Percentiles rank a stretch among this genome's conserved stretches.
Evolutionary conservation across 2,797 vertebrate genomes (phyloP).

Genomic region (Alcedo quadribrachys): DNA sequence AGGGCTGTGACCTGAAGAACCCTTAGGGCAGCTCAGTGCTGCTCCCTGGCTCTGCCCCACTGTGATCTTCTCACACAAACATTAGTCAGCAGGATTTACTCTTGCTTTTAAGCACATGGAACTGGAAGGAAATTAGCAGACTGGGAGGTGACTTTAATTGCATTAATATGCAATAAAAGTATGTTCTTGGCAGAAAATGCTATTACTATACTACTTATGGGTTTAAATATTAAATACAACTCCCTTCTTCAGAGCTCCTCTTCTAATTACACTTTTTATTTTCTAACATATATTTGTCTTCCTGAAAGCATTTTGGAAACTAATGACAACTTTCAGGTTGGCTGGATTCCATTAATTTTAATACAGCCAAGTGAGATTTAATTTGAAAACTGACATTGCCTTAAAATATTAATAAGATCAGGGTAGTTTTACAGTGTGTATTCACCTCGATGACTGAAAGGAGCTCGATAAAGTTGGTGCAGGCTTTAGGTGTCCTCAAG

Average conservation of each 20-base stretch:
- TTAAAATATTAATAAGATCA: constrained; percentile 68
- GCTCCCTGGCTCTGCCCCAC: neutral
- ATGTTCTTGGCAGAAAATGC: constrained; percentile 27
- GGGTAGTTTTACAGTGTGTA: constrained; percentile 1
- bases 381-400: constrained; percentile 66
- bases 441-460: constrained; percentile 7
- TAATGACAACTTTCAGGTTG: constrained; percentile 60
- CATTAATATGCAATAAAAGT: constrained; percentile 62
- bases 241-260: neutral
- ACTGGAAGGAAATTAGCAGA: constrained; percentile 48
- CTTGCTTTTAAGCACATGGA: constrained; percentile 9
- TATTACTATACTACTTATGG: constrained; percentile 8
- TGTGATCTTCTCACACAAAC: neutral
- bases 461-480: neutral
- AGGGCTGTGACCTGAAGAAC: neutral
- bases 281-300: constrained; percentile 33
- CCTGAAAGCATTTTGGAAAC: constrained; percentile 65
- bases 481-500: neutral
- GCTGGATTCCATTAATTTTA: constrained; percentile 51
- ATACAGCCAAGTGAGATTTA: constrained; percentile 67
- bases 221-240: constrained; percentile 64
- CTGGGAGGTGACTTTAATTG: constrained; percentile 61
- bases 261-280: constrained; percentile 64
- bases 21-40: neutral
- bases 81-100: constrained; percentile 6